Evolutionary conservation across 1,140 invertebrate species (phyloP), one percentile per base, ranked within the genome.

Genomic region (Mycetomoellerius zeteki): DNA sequence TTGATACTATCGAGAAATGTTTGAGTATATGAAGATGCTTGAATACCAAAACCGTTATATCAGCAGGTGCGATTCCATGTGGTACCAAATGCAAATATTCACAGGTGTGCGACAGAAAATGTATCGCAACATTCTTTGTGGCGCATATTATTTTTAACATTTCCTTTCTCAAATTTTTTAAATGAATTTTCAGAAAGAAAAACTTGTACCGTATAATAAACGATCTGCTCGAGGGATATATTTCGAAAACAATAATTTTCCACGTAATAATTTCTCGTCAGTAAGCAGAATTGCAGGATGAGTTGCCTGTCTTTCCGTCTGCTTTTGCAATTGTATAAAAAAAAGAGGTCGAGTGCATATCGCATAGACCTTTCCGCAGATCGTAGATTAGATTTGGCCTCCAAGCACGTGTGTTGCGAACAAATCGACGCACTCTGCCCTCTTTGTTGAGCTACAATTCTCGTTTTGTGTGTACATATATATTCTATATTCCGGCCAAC

Each of bases 341-440:
- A 16, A 27, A 65, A 54, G n/a, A 27, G 37, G 65, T 65, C 37
- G 58, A 56, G 12, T 69, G 16, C 24, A 24, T 88, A 86, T 85
- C 82, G 76, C 62, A 19, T 21, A 19, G 30, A 64, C 60, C 64
- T 75, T 71, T 43, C 50, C 62, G 27, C 69, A 86, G 81, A 89
- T 73, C 33, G 8, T 27, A 85, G 75, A 85, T 75, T 56, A 21
- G n/a, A 37, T 64, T 54, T 65, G 71, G 84, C 86, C 71, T 88
- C 67, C 19, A 37, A 88, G 67, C 87, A 67, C 73, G 88, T 56
- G 69, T 56, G 24, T 24, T 43, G 19, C 81, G 37, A 86, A 54
- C 30, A 62, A 85, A 85, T 89, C 77, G 65, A 43, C 50, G 19
- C 21, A n/a, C 24, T 27, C 10, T 56, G 58, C 65, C 43, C 64